Evolutionary conservation across 1,140 invertebrate genomes (phyloP), one percentile per base, ranked within the genome.

Genomic region (Lepidotrigona ventralis): DNA sequence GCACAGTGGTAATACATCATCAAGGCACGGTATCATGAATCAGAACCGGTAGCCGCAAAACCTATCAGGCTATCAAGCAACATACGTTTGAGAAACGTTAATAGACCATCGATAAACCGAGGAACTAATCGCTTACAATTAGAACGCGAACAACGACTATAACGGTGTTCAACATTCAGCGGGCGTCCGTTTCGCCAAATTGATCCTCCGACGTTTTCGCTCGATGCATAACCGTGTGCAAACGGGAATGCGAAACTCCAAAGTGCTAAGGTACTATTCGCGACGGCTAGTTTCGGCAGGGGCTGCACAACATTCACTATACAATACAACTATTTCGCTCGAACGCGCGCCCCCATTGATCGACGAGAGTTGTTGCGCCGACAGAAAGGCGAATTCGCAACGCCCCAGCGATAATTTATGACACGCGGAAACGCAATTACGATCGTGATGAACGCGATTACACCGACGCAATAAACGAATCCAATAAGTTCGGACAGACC

Each of bases 91-190:
- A 17, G 54, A 58, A 70, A 71, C 26, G 29, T 46, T 79, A 60
- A 53, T 26, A 51, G 15, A 21, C 23, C 54, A 79, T 29, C 39
- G 68, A 56, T 11, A 29, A 80, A 51, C 8, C 1, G 54, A 58
- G 54, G n/a, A 72, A 51, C 39, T 72, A 72, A 80, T 63, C 69
- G 19, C 68, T 72, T 72, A 46, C 39, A 46, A 46, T 46, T 46
- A 71, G 68, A 72, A 60, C 39, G 2, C 70, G 54, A 73, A 5
- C 53, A 72, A 63, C 53, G 19, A 17, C 19, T 23, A 26, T 71
- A 33, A 80, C 53, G 21, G 1, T 29, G 23, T 39, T 21, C n/a
- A 9, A 19, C 5, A 21, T 17, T n/a, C n/a, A 4, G 19, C 14
- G 68, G 19, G 14, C 51, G 76, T 68, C 39, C 54, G 26, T 68